Evolutionary conservation across 2,113 vertebrate genomes (phyloP), one percentile per base, ranked within the genome.

Genomic region (Leiothrix lutea): DNA sequence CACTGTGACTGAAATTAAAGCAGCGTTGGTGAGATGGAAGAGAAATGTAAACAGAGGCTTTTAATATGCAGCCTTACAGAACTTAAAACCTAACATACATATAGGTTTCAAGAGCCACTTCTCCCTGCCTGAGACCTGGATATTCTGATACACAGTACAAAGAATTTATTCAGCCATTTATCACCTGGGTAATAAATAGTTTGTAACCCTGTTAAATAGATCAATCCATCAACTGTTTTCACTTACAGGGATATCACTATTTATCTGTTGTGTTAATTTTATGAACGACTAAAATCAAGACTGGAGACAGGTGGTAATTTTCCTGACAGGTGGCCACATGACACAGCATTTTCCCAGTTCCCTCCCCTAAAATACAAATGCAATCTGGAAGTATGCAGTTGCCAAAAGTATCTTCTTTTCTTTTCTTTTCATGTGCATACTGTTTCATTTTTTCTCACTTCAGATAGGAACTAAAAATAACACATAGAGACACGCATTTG

Each of bases 311-410:
- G 80, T 85, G 62, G 81, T 65, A 61, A 79, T 95, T 92, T 92
- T 94, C 77, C 69, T 94, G 73, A 92, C 91, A 87, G 80, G 80
- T 94, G 88, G 69, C 65, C n/a, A 57, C 45, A 45, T 60, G 53
- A 75, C 70, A 54, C 36, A 87, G 73, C 50, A 50, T 61, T 81
- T 84, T 87, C 80, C 53, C 31, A 81, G 66, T 56, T 38, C 6
- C 22, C 8, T 11, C 10, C 3, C 40, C 9, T 11, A 21, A 73
- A 91, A 92, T 38, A 44, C 48, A 95, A 95, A 75, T 42, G 23
- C 66, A 92, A 92, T 94, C 91, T 95, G 78, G 45, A 87, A 94
- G 23, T 28, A 61, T 36, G 40, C 23, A 81, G 53, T 50, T 92
- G 91, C 57, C 94, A 95, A 91, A 82, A 79, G 50, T 64, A 81